Base-by-base conservation (phyloP, 2,888 invertebrate genomes). In the Athripsodes cinereus region DNA sequence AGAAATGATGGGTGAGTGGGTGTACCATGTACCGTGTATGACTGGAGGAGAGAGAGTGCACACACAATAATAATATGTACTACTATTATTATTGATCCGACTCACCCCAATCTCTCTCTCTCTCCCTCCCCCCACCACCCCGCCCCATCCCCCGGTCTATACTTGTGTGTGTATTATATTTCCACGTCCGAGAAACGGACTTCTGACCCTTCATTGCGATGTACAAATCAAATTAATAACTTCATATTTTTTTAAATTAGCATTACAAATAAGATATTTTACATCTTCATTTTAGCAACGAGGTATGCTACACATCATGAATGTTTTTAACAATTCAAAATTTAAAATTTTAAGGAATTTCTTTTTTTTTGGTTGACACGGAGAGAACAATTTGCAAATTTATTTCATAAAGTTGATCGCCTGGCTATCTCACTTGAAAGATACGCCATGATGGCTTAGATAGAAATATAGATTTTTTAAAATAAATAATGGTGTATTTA, bases 11-110 rank as follows among this genome's bases (percentile, higher is more conserved):
- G 13, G 31, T 31, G 11, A 11, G 47, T 21, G 11, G 20, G 47
- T 10, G 18, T 46, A 16, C 3, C 2, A 20, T 47, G 47, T 13
- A 20, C 19, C 47, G 47, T 10, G 44, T 44, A 44, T 44, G 49
- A 35, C 13, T 20, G 51, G 26, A n/a, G n/a, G n/a, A 19, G 16
- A 49, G 76, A 22, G 20, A 49, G 76, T 76, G 74, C 76, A 76
- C 76, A 77, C 77, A 78, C 19, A 20, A 44, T 20, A 40, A 40
- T 40, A 40, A 26, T 40, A 77, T 76, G 76, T 77, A 74, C 70
- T 76, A 75, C 75, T 77, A 75, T 79, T 78, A 78, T 78, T 77
- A 78, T 79, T 74, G 78, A 79, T 77, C 78, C 76, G 71, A 40
- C 16, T 47, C 47, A 20, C 47, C 47, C 47, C 47, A 16, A 44